These are phyloP conservation scores for Ceratosolen solmsi DNA, from an alignment of 1,140 invertebrate genomes.

Conservation along the genomic window DNA sequence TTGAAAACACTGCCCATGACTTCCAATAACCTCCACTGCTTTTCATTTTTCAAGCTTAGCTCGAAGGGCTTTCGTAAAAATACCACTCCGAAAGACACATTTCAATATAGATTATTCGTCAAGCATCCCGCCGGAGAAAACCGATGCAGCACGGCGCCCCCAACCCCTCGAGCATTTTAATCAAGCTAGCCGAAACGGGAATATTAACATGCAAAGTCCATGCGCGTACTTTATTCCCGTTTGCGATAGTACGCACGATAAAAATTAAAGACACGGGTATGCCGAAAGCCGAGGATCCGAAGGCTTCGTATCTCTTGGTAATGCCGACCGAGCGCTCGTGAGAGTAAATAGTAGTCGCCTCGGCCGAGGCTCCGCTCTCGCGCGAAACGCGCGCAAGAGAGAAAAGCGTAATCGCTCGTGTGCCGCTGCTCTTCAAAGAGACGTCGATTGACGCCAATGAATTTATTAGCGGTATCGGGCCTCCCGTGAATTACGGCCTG, in stretches of 20 bases:
- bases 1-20: background rate
- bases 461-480: constrained; percentile 68
- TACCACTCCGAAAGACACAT: too few species aligned
- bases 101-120: too few species aligned
- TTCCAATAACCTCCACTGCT: background rate
- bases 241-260: background rate
- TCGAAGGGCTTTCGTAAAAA: too few species aligned
- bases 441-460: constrained; percentile 47
- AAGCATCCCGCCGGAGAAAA: too few species aligned
- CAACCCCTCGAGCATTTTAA: background rate
- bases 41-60: too few species aligned
- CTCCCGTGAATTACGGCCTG: constrained; percentile 60
- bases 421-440: background rate
- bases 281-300: too few species aligned
- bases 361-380: too few species aligned
- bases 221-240: background rate
- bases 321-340: background rate
- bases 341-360: too few species aligned
- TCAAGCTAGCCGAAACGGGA: background rate
- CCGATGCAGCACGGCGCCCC: background rate
- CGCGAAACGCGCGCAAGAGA: too few species aligned
- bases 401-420: background rate
- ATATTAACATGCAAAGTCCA: background rate
- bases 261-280: background rate
- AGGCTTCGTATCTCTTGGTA: too few species aligned